Conservation (phyloP, 1,140 invertebrate species). For the Neotoxoptera formosana region DNA sequence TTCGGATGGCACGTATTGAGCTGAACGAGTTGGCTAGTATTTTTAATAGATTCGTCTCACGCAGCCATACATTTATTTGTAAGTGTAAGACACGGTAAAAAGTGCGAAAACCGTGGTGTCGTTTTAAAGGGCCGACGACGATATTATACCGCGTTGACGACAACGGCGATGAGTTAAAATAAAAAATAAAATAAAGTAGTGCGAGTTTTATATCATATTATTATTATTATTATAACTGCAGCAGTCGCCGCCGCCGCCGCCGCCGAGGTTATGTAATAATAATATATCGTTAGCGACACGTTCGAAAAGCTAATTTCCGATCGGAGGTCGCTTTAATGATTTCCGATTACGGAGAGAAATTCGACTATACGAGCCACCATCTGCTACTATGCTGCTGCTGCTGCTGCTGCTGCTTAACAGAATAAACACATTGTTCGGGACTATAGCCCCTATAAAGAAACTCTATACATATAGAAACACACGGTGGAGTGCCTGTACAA, state of each 20-base stretch:
- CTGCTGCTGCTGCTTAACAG: background rate
- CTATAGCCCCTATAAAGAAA: no score
- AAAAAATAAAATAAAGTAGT: background rate
- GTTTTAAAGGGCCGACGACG: no score
- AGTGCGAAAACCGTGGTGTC: background rate
- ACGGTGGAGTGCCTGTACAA: background rate
- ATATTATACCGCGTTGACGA: background rate
- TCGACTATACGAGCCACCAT: background rate
- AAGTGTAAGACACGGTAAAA: background rate
- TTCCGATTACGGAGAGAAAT: background rate
- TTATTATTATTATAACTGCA: background rate
- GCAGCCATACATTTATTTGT: no score
- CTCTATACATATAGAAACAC: no score
- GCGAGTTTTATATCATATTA: background rate
- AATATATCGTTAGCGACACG: slow-evolving; percentile 12
- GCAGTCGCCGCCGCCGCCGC: background rate
- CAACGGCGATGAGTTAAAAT: background rate
- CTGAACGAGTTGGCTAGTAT: background rate
- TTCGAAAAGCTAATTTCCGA: slow-evolving; percentile 2
- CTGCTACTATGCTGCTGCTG: background rate
- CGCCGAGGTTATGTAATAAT: background rate
- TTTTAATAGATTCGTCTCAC: background rate
- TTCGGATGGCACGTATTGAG: background rate
- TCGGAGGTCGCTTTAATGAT: slow-evolving; percentile 1
- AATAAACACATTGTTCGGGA: slow-evolving; percentile 8